Percentiles rank a stretch among this genome's conserved stretches.
phyloP scores from a whole-genome alignment of 2,888 invertebrate genomes.

The Candidula unifasciata region DNA sequence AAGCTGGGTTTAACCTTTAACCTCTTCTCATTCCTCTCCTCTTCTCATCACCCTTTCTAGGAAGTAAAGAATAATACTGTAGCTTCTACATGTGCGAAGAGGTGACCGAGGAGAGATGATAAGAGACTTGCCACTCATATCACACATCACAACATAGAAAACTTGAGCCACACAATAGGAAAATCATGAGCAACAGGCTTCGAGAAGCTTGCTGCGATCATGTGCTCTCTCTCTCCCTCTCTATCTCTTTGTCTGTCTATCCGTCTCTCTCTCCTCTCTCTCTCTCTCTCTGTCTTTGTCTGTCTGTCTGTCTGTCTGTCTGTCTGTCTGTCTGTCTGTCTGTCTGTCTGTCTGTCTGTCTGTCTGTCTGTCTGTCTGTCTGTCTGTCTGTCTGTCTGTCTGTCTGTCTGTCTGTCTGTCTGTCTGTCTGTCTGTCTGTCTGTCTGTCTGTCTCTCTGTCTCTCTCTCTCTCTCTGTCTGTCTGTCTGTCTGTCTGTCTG shows the following conservation, averaged over 20 bases:
- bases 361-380: not conserved
- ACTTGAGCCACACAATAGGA: too few species aligned
- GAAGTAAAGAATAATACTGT: too few species aligned
- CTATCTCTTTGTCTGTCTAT: not conserved
- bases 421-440: not conserved
- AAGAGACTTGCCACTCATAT: too few species aligned
- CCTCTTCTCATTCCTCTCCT: too few species aligned
- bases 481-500: too few species aligned
- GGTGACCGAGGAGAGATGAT: too few species aligned
- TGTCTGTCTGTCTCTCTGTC: not conserved
- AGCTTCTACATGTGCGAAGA: too few species aligned
- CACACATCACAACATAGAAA: too few species aligned
- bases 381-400: not conserved
- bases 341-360: not conserved
- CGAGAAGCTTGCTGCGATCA: too few species aligned
- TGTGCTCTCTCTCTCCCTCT: conserved; percentile 20
- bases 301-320: not conserved
- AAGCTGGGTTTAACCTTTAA: too few species aligned
- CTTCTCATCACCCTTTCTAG: too few species aligned
- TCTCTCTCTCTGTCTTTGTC: not conserved
- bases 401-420: not conserved
- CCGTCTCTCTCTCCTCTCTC: not conserved
- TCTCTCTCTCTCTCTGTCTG: not conserved
- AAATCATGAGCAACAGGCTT: too few species aligned
- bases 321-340: not conserved